Evolutionary conservation across 2,113 vertebrate species (phyloP).

Genomic region (Pavo muticus): DNA sequence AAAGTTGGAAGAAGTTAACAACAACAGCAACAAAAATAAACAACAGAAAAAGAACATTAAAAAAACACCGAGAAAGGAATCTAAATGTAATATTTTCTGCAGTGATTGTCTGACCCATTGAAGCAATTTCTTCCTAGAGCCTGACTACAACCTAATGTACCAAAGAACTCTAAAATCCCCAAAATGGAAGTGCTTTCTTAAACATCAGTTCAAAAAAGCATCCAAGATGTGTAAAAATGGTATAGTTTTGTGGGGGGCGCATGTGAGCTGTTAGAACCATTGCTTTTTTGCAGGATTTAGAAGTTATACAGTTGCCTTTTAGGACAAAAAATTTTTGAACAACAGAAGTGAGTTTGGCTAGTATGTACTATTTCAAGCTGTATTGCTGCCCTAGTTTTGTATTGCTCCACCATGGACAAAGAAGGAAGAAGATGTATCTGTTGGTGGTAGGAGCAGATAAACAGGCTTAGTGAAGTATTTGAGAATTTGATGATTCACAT

Average conservation of each 20-base stretch:
- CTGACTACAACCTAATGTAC: background rate
- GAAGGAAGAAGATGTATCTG: background rate
- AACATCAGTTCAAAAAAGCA: background rate
- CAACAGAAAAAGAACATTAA: background rate
- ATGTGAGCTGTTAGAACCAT: background rate
- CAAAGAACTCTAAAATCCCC: constrained; percentile 1
- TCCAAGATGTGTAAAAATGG: too few species aligned
- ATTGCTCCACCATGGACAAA: background rate
- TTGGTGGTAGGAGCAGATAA: background rate
- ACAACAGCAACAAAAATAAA: background rate
- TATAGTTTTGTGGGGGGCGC: background rate
- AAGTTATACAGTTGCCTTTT: background rate
- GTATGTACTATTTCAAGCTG: background rate
- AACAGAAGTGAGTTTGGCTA: background rate
- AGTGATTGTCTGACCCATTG: background rate
- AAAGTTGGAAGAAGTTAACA: background rate
- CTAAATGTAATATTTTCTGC: background rate
- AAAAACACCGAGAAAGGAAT: background rate
- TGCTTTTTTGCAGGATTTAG: background rate
- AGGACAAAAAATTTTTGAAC: background rate
- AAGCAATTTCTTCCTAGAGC: constrained; percentile 15
- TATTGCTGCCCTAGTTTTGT: background rate
- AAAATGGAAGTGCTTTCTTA: constrained; percentile 7
- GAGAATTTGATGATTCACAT: background rate
- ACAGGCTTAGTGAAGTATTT: background rate